phyloP scores from a whole-genome alignment of 2,888 invertebrate genomes.

The Alloscopus bannaensis region DNA sequence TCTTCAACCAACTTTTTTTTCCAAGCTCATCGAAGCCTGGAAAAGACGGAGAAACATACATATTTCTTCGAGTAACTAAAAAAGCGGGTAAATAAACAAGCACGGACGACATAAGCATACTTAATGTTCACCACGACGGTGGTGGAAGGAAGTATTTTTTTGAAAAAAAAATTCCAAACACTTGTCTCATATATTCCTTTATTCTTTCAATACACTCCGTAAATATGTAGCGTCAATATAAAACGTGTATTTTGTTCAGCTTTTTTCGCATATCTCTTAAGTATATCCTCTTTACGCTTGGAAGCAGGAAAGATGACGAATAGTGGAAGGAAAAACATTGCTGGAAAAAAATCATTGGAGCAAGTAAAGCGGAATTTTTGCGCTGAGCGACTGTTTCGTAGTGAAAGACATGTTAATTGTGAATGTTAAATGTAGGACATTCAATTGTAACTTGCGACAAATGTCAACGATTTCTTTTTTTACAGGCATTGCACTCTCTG shows the following conservation, averaged over 20 bases:
- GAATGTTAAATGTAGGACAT: too few relatives aligned
- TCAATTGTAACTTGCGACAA: too few relatives aligned
- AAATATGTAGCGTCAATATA: neutral
- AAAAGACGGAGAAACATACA: neutral
- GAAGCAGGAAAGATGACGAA: neutral
- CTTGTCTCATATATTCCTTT: constrained; percentile 6
- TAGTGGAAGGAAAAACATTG: neutral
- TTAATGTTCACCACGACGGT: neutral
- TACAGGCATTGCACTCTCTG: too few relatives aligned
- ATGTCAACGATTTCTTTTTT: too few relatives aligned
- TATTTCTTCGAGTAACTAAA: constrained; percentile 2
- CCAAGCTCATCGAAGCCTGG: too few relatives aligned
- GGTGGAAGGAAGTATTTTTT: constrained; percentile 2
- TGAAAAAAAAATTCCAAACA: neutral
- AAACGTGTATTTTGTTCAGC: neutral
- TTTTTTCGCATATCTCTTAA: neutral
- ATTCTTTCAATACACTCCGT: constrained; percentile 5
- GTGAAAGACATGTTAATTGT: too few relatives aligned
- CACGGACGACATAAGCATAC: constrained; percentile 23
- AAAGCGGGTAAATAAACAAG: constrained; percentile 1
- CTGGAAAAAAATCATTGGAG: neutral
- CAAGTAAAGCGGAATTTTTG: constrained; percentile 3
- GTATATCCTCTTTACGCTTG: neutral
- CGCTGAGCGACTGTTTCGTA: too few relatives aligned
- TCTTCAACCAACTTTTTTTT: neutral